Conservation (phyloP, 2,797 vertebrate genomes). For the Tarsius wallacei region DNA sequence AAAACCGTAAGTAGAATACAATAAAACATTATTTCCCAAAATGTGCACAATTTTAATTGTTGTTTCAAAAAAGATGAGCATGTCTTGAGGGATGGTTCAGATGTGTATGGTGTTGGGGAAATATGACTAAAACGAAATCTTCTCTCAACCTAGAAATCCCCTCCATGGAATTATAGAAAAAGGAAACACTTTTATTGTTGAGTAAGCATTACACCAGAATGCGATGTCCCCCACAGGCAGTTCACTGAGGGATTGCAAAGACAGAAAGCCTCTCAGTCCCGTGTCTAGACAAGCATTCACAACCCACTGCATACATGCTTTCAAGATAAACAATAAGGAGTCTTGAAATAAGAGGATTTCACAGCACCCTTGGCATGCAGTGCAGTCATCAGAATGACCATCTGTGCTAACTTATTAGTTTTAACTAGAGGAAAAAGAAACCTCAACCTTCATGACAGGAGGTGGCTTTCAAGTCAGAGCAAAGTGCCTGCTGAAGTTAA, state of each 20-base stretch:
- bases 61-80: not conserved
- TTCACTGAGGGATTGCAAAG: not conserved
- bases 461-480: not conserved
- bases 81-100: not conserved
- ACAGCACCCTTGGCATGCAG: not conserved
- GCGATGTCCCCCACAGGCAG: not conserved
- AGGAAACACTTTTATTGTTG: not conserved
- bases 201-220: not conserved
- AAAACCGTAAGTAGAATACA: conserved; percentile 21
- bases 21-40: not conserved
- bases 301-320: not conserved
- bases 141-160: not conserved
- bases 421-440: not conserved
- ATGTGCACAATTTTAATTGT: not conserved
- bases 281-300: not conserved
- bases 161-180: not conserved
- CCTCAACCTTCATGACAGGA: not conserved
- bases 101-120: not conserved
- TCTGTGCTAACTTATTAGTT: not conserved
- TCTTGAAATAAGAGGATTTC: not conserved
- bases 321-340: not conserved
- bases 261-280: not conserved
- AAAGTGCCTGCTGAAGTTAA: not conserved
- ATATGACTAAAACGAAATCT: not conserved
- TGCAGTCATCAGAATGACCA: not conserved